A percentile compares a stretch with the other conserved stretches of the same genome.
phyloP scores from a whole-genome alignment of 2,113 vertebrate species.

The Aegithalos caudatus region DNA sequence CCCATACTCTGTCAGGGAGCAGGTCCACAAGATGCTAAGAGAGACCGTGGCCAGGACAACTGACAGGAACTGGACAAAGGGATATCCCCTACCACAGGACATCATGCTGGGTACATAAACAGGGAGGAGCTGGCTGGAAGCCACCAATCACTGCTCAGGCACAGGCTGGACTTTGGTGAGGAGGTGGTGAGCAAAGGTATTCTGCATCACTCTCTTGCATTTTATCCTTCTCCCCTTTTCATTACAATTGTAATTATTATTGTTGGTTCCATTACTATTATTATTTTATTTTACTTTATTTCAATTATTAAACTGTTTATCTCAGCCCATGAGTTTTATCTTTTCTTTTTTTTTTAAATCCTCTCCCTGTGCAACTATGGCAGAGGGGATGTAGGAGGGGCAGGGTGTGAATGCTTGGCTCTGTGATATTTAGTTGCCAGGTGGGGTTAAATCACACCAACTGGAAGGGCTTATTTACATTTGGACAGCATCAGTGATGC shows the following conservation, averaged over 20 bases:
- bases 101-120: neutral
- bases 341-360: neutral
- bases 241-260: neutral
- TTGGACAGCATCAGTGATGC: neutral
- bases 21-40: neutral
- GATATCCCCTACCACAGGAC: neutral
- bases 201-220: neutral
- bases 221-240: neutral
- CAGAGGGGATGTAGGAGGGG: neutral
- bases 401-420: neutral
- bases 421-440: neutral
- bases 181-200: neutral
- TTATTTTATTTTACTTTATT: neutral
- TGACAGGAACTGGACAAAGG: neutral
- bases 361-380: neutral
- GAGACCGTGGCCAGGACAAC: neutral
- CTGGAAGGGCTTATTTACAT: neutral
- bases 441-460: neutral
- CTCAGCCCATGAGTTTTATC: neutral
- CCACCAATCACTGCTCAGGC: neutral
- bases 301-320: neutral
- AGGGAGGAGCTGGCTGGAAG: neutral
- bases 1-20: neutral
- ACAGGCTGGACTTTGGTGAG: neutral
- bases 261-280: neutral